Base-by-base conservation (phyloP, 2,888 invertebrate species). In the Germaria angustata region DNA sequence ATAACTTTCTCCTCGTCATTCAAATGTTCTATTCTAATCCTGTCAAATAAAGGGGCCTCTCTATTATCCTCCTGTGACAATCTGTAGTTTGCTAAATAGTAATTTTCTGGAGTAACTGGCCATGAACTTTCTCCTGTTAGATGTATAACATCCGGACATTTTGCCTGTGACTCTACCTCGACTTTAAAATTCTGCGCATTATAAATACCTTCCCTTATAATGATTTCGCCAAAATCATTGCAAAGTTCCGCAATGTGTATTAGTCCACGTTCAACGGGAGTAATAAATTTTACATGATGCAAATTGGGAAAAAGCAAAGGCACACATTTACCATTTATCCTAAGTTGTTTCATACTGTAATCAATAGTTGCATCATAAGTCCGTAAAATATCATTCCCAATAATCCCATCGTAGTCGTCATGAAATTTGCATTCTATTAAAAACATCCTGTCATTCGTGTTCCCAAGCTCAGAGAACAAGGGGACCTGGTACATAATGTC, bases 81-180 rank as follows among this genome's bases (percentile, higher is more conserved):
- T n/a, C 6, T 9, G 11, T 49, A 4, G 2, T 49, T 22, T 17
- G 24, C 11, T 22, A 49, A 41, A 49, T 71, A 22, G 17, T 71
- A 59, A 44, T 71, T 71, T 4, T 71, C 57, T 7, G 9, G 17
- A 3, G 69, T 41, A 36, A 71, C 71, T 1, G 71, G 49, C 71
- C 72, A 72, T 11, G 36, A 59, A 72, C 20, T 39, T n/a, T 24
- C 6, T 8, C 49, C 49, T 1, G 17, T 11, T 24, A 72, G 36
- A 24, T 72, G 17, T 61, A 59, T 49, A n/a, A 59, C 5, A 4
- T 28, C 9, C 7, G 49, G 36, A 36, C 59, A 61, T 1, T 36
- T 2, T 9, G 59, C 51, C 1, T 2, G 3, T 9, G 41, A 65
- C 44, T 61, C 61, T 2, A 51, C 20, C 9, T 72, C 72, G 8